Percentiles rank a stretch among this genome's conserved stretches.
Evolutionary conservation across 1,140 invertebrate genomes (phyloP).

Genomic region (Helicoverpa zea): DNA sequence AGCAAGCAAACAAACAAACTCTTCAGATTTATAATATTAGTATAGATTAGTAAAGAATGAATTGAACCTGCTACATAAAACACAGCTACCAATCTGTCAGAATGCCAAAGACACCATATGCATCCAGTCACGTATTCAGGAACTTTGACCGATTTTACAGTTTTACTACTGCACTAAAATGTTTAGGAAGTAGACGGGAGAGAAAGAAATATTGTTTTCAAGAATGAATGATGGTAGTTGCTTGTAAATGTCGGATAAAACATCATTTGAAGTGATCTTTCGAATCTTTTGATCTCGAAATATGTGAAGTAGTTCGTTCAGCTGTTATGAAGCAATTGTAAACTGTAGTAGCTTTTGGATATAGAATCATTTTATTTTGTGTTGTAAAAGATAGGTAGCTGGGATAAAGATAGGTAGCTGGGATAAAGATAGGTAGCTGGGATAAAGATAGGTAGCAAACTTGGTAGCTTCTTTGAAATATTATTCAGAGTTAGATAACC

Average conservation of each 20-base stretch:
- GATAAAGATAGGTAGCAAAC: too few species aligned
- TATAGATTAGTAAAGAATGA: too few species aligned
- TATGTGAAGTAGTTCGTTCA: neutral
- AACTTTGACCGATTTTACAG: neutral
- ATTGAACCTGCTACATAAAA: neutral
- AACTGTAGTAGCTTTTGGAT: too few species aligned
- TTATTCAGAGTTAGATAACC: too few species aligned
- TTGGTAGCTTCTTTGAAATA: too few species aligned
- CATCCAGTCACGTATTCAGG: neutral
- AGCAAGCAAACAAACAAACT: too few species aligned
- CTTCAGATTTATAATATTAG: too few species aligned
- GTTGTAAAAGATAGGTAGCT: too few species aligned
- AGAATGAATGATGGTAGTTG: neutral
- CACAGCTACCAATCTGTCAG: neutral
- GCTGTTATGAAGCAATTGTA: too few species aligned
- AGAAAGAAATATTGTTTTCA: slow-evolving; percentile 1
- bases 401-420: too few species aligned
- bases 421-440: too few species aligned
- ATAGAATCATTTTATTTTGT: too few species aligned
- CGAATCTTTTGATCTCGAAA: neutral
- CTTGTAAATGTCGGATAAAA: neutral
- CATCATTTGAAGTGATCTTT: neutral
- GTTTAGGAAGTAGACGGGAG: neutral
- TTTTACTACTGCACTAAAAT: neutral
- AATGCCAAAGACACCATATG: neutral